Percentiles rank a stretch among this genome's conserved stretches.
These are phyloP conservation scores for Athene cunicularia DNA, from an alignment of 2,113 vertebrate genomes.

Conservation along the genomic window DNA sequence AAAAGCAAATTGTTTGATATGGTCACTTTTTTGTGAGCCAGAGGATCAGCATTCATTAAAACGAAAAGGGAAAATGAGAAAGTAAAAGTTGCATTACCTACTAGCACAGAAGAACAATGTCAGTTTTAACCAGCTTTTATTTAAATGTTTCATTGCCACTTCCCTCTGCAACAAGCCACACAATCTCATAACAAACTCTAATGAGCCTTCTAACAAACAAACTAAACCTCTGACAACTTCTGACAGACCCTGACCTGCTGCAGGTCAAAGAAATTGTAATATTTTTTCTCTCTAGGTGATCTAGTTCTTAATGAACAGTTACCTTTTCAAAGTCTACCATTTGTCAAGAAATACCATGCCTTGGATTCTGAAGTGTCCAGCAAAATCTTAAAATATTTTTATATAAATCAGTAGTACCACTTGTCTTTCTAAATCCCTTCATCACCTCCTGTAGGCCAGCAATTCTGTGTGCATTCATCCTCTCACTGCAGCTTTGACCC, in stretches of 20 bases:
- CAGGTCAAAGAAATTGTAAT: background rate
- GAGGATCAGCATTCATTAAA: conserved; percentile 6
- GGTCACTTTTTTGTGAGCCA: conserved; percentile 17
- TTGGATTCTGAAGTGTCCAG: background rate
- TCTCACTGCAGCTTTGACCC: background rate
- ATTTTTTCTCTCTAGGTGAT: background rate
- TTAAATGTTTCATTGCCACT: background rate
- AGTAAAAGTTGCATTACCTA: background rate
- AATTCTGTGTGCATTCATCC: background rate
- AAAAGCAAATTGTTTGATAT: background rate
- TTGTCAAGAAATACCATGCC: background rate
- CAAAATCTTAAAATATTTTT: background rate
- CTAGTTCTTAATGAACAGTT: background rate
- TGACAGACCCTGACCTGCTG: background rate
- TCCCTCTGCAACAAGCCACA: background rate
- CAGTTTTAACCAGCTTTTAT: background rate
- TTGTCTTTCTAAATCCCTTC: background rate
- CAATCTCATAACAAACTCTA: background rate
- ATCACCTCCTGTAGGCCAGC: background rate
- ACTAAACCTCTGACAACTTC: background rate
- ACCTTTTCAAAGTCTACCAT: background rate
- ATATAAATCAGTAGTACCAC: background rate
- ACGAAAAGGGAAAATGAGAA: background rate
- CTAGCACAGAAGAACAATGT: background rate
- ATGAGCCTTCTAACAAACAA: background rate